A percentile compares a stretch with the other conserved stretches of the same genome.
Conservation (phyloP, 2,888 invertebrate species). For the Timandra comae region DNA sequence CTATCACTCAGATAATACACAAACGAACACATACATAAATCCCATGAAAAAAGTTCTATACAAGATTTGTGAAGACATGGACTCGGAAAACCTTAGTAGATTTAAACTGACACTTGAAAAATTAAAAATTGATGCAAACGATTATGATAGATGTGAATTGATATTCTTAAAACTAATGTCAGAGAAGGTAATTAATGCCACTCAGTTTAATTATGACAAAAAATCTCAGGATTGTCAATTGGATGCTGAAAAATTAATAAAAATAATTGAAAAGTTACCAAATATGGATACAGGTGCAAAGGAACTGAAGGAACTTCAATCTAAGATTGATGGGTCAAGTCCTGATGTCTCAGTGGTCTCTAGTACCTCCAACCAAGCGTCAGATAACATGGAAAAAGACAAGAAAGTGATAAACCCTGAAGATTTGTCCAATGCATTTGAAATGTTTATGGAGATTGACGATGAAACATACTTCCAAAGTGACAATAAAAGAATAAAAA, state of each 20-base stretch:
- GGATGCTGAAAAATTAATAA: slow-evolving; percentile 38
- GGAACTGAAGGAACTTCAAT: slow-evolving; percentile 40
- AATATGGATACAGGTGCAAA: slow-evolving; percentile 36
- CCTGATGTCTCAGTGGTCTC: slow-evolving; percentile 11
- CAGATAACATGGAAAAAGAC: too few species aligned
- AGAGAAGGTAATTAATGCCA: slow-evolving; percentile 46
- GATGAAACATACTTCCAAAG: slow-evolving; percentile 11
- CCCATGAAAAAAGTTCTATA: slow-evolving; percentile 57
- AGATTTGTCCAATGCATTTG: too few species aligned
- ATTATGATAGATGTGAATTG: slow-evolving; percentile 54
- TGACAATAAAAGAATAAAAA: slow-evolving; percentile 33
- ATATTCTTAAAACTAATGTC: slow-evolving; percentile 56
- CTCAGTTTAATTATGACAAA: slow-evolving; percentile 24
- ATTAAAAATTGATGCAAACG: slow-evolving; percentile 42
- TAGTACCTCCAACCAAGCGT: too few species aligned
- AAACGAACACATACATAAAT: slow-evolving; percentile 39
- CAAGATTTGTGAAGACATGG: slow-evolving; percentile 55
- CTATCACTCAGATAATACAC: slow-evolving; percentile 41
- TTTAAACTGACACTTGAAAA: slow-evolving; percentile 48
- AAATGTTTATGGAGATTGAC: slow-evolving; percentile 6
- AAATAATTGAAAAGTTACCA: slow-evolving; percentile 45
- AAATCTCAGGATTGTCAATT: slow-evolving; percentile 25
- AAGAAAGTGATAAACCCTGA: too few species aligned
- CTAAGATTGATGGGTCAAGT: slow-evolving; percentile 26
- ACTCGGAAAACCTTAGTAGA: slow-evolving; percentile 37